Evolutionary conservation across 2,797 vertebrate genomes (phyloP), one percentile per base, ranked within the genome.

Genomic region (Semaprochilodus insignis): DNA sequence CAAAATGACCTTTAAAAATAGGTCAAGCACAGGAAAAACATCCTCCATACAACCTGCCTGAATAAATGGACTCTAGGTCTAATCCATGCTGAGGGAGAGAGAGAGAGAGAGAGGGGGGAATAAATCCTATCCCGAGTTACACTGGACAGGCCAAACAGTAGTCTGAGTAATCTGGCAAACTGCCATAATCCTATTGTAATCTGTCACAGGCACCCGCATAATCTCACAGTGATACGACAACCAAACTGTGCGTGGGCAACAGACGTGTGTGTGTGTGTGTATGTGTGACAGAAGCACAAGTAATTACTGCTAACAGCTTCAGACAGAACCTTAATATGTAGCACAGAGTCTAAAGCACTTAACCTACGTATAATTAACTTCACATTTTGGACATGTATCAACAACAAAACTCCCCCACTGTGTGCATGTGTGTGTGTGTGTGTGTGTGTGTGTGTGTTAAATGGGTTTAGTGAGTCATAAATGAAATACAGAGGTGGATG

Each of bases 201-300:
- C 80, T 77, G 81, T 80, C 77, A 69, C 54, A 76, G 72, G 71
- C 75, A 82, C 73, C 76, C 4, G 55, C 48, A 59, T 82, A 76
- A 82, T 84, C 76, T 59, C 57, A 59, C 55, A 21, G 34, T 80
- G 73, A 74, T 85, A 76, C 72, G 23, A 21, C 51, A 44, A 66
- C 82, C 74, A 77, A 51, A 55, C 78, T 59, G 25, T 51, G 60
- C 57, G 54, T 69, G 63, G 63, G 36, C 25, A 76, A 65, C 66
- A 80, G 72, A 77, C 81, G 81, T 83, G 71, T 71, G 77, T 76
- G 60, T 76, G 51, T 57, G 57, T 74, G 76, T 44, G 55, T 51
- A 67, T 1, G 66, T 48, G 80, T 23, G 40, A 8, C 36, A 48
- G 23, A 74, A 14, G 23, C n/a, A 67, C 57, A 25, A 81, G 63